Evolutionary conservation across 2,797 vertebrate species (phyloP).

Genomic region (Chaunax sp.): DNA sequence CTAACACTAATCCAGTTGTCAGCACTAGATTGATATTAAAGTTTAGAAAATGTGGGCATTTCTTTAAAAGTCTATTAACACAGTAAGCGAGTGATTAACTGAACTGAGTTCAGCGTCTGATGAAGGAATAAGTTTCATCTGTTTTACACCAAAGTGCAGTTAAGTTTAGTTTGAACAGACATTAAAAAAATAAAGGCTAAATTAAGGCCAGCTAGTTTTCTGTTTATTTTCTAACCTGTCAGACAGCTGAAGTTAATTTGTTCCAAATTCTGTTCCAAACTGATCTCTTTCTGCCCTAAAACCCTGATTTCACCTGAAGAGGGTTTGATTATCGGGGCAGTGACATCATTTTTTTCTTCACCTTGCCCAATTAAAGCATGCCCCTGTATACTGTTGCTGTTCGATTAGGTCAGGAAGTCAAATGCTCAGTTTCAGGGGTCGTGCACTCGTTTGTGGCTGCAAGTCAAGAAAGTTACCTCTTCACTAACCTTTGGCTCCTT

Average conservation of each 20-base stretch:
- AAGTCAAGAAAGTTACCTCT: constrained; percentile 24
- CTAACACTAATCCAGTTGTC: constrained; percentile 20
- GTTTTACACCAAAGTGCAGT: not conserved
- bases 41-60: not conserved
- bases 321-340: constrained; percentile 41
- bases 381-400: constrained; percentile 42
- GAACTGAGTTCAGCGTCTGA: not conserved
- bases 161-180: not conserved
- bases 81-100: not conserved
- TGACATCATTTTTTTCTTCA: constrained; percentile 27
- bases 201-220: constrained; percentile 5
- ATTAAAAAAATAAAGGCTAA: constrained; percentile 5
- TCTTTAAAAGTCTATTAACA: not conserved
- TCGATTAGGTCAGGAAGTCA: constrained; percentile 68
- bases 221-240: constrained; percentile 23
- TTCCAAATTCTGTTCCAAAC: constrained; percentile 12
- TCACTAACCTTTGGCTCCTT: constrained; percentile 37
- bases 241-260: constrained; percentile 18
- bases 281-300: not conserved
- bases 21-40: constrained; percentile 7
- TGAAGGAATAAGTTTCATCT: not conserved
- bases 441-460: constrained; percentile 4
- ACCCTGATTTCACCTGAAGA: constrained; percentile 1
- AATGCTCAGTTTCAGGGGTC: constrained; percentile 57
- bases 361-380: constrained; percentile 54